Evolutionary conservation across 2,113 vertebrate genomes (phyloP).

Genomic region (Aix galericulata): DNA sequence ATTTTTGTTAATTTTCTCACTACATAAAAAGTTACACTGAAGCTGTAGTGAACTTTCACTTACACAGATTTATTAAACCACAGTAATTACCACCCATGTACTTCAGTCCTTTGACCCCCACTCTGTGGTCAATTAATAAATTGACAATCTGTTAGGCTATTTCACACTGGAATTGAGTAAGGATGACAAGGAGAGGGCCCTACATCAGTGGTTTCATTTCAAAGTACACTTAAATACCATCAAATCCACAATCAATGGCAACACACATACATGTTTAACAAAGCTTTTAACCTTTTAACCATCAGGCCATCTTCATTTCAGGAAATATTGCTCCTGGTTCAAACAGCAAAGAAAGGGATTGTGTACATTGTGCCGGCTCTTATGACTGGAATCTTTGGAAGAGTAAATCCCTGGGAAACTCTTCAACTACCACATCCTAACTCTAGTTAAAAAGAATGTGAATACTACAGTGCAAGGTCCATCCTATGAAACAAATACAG

Average conservation of each 20-base stretch:
- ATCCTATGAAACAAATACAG: background rate
- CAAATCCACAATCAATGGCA: slow-evolving; percentile 67
- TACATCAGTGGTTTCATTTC: slow-evolving; percentile 60
- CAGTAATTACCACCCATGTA: background rate
- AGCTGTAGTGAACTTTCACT: background rate
- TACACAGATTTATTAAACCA: background rate
- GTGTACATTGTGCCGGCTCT: background rate
- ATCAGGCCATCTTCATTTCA: slow-evolving; percentile 24
- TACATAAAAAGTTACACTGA: background rate
- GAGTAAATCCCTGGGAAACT: background rate
- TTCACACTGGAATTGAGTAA: slow-evolving; percentile 42
- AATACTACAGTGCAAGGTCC: background rate
- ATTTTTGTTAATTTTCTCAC: background rate
- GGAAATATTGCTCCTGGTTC: slow-evolving; percentile 40
- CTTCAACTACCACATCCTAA: background rate
- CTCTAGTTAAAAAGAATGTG: background rate
- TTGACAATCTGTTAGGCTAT: slow-evolving; percentile 38
- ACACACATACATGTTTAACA: slow-evolving; percentile 40
- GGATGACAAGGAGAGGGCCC: slow-evolving; percentile 29
- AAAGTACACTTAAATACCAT: slow-evolving; percentile 61
- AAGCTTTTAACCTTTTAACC: slow-evolving; percentile 70
- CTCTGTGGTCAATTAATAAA: slow-evolving; percentile 63
- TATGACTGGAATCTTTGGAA: background rate
- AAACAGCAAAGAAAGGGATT: background rate
- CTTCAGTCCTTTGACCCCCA: background rate